Evolutionary conservation across 2,888 invertebrate genomes (phyloP), one percentile per base, ranked within the genome.

Genomic region (Blastobasis lacticolella): DNA sequence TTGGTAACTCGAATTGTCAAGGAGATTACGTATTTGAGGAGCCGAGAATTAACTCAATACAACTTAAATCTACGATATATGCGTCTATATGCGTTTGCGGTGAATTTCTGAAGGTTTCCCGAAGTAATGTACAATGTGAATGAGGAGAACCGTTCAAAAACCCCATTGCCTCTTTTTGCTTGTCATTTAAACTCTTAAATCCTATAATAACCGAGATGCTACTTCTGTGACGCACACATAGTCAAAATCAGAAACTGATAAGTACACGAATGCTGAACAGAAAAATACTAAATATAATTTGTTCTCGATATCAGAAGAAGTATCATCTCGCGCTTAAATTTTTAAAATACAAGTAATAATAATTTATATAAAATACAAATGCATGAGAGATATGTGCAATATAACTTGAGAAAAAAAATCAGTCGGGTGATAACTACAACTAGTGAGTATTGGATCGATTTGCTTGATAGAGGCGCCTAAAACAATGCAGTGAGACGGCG

Each of bases 1-100:
- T 78, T 87, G 86, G 87, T 87, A 87, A 87, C 87, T 85, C 78
- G 78, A 85, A 84, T 81, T 73, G 67, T 73, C 66, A 73, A 73
- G 73, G 71, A 78, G 75, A 71, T 76, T 75, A 78, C 75, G 73
- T 75, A 76, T 75, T 64, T 59, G 55, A 68, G 69, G 64, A 67
- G 63, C 64, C 64, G 64, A 72, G 67, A 64, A 3, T 23, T 23
- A 23, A 55, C 48, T 56, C 55, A 53, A 60, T 60, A 57, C 7
- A 46, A 57, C 54, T 59, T 58, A 42, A 60, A 61, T 37, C 40
- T 51, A 49, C 36, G 37, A 38, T 45, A 38, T 50, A 49, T 59
- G 63, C 75, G 75, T n/a, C 58, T 55, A 70, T 80, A 81, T 61
- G 63, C 67, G 63, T 57, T 63, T 64, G 66, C 63, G 76, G 78